These are phyloP conservation scores for Zoanthus sansibaricus DNA, from an alignment of 92 coral and sea anemone species.

Conservation along the genomic window DNA sequence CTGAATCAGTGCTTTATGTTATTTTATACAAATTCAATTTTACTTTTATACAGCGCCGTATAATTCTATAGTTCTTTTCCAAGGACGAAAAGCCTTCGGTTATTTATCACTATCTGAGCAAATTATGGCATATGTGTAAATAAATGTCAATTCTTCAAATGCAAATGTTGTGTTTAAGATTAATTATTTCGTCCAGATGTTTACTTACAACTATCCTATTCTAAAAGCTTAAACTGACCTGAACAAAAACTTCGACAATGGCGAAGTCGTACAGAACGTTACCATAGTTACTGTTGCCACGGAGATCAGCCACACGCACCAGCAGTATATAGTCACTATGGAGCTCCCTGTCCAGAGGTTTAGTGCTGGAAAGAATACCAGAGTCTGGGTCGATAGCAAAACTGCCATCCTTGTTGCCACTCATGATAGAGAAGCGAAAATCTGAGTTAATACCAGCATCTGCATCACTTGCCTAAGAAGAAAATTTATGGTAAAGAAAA, in stretches of 20 bases:
- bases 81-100: no score
- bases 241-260: conserved; percentile 79
- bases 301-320: conserved; percentile 83
- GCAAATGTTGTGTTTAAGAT: background rate
- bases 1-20: no score
- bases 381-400: conserved; percentile 73
- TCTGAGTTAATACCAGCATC: conserved; percentile 89
- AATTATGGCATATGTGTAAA: no score
- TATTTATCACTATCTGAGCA: no score
- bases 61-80: no score
- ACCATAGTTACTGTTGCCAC: conserved; percentile 84
- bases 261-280: conserved; percentile 83
- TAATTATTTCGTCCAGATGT: background rate
- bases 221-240: conserved; percentile 60
- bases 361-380: conserved; percentile 80
- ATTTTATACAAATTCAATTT: no score
- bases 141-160: no score
- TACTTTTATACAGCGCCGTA: no score
- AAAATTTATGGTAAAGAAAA: background rate
- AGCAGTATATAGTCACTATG: conserved; percentile 66
- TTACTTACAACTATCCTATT: background rate
- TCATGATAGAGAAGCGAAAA: conserved; percentile 73
- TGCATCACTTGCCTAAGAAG: conserved; percentile 80
- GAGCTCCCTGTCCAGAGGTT: conserved; percentile 79
- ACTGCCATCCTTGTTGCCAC: conserved; percentile 77